Evolutionary conservation across 2,888 invertebrate genomes (phyloP).

Genomic region (Cheilosia vulpina): DNA sequence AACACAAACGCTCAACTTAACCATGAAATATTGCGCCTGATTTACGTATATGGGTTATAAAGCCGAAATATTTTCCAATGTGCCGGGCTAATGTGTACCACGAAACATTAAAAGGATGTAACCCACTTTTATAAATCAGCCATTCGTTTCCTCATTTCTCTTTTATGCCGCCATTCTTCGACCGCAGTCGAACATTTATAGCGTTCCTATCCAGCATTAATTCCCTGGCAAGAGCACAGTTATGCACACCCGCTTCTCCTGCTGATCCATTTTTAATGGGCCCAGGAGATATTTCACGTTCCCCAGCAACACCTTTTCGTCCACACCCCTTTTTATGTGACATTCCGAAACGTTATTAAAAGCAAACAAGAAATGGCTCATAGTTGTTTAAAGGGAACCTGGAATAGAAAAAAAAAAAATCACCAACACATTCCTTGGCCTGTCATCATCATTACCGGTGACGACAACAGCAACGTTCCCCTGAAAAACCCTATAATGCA

Average conservation of each 20-base stretch:
- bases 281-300: conserved; percentile 13
- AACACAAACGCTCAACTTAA: no score
- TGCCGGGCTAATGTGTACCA: not conserved
- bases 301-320: not conserved
- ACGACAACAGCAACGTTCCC: conserved; percentile 1
- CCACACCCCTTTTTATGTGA: not conserved
- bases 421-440: conserved; percentile 9
- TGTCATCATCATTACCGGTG: conserved; percentile 8
- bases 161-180: conserved; percentile 20
- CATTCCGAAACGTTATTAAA: conserved; percentile 12
- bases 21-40: no score
- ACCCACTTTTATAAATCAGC: conserved; percentile 13
- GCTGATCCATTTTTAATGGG: conserved; percentile 65
- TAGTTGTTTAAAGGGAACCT: conserved; percentile 20
- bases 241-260: not conserved
- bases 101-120: not conserved
- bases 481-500: conserved; percentile 35
- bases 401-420: conserved; percentile 2
- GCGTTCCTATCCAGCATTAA: conserved; percentile 24
- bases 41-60: not conserved
- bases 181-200: conserved; percentile 43
- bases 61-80: not conserved
- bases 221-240: not conserved
- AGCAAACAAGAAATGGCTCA: not conserved
- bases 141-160: conserved; percentile 13